phyloP scores from a whole-genome alignment of 2,888 invertebrate genomes.

The Danaus chrysippus region DNA sequence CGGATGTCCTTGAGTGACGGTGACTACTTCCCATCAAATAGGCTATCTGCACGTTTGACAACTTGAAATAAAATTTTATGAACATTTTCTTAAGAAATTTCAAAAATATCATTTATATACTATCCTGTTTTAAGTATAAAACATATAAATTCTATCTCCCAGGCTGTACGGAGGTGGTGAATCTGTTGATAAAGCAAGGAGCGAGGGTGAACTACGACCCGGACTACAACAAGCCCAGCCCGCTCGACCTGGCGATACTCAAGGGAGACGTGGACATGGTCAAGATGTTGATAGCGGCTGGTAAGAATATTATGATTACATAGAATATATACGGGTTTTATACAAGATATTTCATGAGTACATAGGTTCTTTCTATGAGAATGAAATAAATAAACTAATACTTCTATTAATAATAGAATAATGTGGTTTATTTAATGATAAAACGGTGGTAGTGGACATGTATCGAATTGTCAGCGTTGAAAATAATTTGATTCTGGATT shows the following conservation, averaged over 20 bases:
- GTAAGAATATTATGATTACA: constrained; percentile 55
- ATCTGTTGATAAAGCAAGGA: constrained; percentile 89
- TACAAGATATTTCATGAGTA: too few species aligned
- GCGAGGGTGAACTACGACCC: constrained; percentile 84
- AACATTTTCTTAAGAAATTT: background rate
- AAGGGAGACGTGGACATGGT: constrained; percentile 88
- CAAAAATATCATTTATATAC: background rate
- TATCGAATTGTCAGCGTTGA: too few species aligned
- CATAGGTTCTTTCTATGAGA: too few species aligned
- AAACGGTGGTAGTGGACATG: too few species aligned
- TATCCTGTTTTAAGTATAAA: too few species aligned
- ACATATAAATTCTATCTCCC: background rate
- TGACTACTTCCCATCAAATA: too few species aligned
- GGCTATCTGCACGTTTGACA: too few species aligned
- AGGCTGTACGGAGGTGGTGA: constrained; percentile 85
- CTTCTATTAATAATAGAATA: too few species aligned
- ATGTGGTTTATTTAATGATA: too few species aligned
- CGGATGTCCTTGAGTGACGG: too few species aligned
- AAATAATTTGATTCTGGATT: too few species aligned
- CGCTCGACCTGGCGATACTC: constrained; percentile 91
- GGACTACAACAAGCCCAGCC: constrained; percentile 85
- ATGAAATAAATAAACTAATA: too few species aligned
- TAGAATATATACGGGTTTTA: background rate
- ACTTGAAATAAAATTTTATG: background rate
- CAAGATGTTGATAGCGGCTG: constrained; percentile 83